Conservation (phyloP, 2,797 vertebrate species). For the Neoniphon sammara region DNA sequence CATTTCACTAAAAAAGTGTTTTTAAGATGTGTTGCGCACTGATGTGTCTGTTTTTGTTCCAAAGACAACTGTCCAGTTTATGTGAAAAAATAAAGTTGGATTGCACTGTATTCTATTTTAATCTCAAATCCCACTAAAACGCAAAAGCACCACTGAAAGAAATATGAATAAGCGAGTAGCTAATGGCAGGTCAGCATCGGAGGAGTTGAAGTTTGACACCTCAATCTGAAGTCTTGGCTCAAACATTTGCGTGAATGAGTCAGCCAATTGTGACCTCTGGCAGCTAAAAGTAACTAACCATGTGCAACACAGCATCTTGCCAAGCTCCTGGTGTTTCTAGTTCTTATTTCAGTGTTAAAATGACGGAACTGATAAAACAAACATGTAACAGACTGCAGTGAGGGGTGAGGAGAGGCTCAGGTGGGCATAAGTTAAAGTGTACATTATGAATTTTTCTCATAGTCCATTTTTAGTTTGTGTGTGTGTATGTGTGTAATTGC, state of each 20-base stretch:
- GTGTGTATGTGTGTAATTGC: too few species aligned
- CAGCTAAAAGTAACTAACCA: slow-evolving; percentile 43
- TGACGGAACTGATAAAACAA: slow-evolving; percentile 51
- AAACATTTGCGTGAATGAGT: slow-evolving; percentile 34
- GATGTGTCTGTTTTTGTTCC: too few species aligned
- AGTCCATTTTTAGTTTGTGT: too few species aligned
- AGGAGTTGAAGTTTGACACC: slow-evolving; percentile 4
- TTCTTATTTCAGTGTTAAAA: slow-evolving; percentile 50
- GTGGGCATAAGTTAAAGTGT: background rate
- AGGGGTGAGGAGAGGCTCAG: background rate
- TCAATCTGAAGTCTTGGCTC: slow-evolving; percentile 7
- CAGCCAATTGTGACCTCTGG: slow-evolving; percentile 40
- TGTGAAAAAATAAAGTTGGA: background rate
- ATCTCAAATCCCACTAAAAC: background rate
- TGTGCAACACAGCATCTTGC: slow-evolving; percentile 18
- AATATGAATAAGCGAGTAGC: background rate
- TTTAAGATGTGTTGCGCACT: too few species aligned
- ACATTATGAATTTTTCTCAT: too few species aligned
- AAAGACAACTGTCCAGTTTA: too few species aligned
- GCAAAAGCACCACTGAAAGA: background rate
- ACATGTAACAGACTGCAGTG: slow-evolving; percentile 30
- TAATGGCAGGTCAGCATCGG: slow-evolving; percentile 1
- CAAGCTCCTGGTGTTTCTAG: slow-evolving; percentile 27
- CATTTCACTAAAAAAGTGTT: too few species aligned
- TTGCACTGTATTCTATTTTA: background rate